Evolutionary conservation across 1,140 invertebrate genomes (phyloP).

Genomic region (Aphaenogaster ashmeadi): DNA sequence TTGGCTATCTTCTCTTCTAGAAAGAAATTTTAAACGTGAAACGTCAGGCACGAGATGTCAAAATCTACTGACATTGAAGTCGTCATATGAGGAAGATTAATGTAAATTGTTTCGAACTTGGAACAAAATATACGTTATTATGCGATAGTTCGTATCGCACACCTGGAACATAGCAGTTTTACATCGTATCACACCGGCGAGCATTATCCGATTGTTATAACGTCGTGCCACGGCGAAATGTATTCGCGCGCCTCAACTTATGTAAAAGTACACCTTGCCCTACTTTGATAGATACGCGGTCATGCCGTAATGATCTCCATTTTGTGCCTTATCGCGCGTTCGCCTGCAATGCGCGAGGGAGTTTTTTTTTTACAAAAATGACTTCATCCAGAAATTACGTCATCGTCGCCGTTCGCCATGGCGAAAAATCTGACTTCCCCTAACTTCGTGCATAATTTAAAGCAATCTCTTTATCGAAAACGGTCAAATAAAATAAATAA

Average conservation of each 20-base stretch:
- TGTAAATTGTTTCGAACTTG: slow-evolving; percentile 12
- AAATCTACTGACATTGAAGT: not conserved
- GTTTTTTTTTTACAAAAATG: slow-evolving; percentile 37
- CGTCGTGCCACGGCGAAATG: slow-evolving; percentile 22
- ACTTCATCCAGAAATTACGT: slow-evolving; percentile 32
- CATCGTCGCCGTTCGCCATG: not conserved
- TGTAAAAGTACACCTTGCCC: slow-evolving; percentile 51
- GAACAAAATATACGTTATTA: slow-evolving; percentile 29
- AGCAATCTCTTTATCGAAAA: not conserved
- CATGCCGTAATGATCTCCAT: slow-evolving; percentile 48
- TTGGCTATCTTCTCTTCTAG: too few relatives aligned
- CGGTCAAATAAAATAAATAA: not conserved
- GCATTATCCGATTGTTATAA: slow-evolving; percentile 59
- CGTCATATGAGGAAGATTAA: not conserved
- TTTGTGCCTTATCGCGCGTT: slow-evolving; percentile 50
- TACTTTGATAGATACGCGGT: slow-evolving; percentile 57
- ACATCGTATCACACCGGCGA: not conserved
- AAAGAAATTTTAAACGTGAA: not conserved
- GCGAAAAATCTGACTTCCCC: not conserved
- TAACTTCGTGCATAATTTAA: not conserved
- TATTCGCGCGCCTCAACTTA: slow-evolving; percentile 47
- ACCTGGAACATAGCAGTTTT: not conserved
- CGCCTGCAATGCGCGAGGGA: not conserved
- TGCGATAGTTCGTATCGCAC: not conserved
- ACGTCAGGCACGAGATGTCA: not conserved